Percentiles rank a stretch among this genome's conserved stretches.
Conservation (phyloP, 2,113 vertebrate species). For the Macroglossus sobrinus region DNA sequence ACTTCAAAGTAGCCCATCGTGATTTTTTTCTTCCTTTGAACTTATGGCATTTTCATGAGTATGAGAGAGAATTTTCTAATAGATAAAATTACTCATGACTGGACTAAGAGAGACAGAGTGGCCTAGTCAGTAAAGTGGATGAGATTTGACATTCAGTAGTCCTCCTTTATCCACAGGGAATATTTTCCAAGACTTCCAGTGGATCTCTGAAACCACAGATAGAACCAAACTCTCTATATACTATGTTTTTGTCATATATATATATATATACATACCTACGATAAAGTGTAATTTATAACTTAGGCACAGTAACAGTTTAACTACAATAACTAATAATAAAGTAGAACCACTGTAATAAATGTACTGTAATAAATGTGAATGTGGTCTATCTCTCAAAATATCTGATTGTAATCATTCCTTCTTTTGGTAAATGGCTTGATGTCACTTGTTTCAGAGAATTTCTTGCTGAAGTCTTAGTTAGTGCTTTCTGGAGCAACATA, state of each 20-base stretch:
- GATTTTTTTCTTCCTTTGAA: background rate
- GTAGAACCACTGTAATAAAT: background rate
- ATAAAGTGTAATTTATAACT: background rate
- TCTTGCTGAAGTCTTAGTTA: background rate
- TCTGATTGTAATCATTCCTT: background rate
- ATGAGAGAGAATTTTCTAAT: background rate
- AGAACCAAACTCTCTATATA: background rate
- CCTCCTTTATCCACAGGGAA: background rate
- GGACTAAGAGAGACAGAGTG: background rate
- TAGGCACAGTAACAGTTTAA: background rate
- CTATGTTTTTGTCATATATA: background rate
- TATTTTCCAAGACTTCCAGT: background rate
- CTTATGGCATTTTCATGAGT: background rate
- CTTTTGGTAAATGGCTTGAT: background rate
- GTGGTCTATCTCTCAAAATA: background rate
- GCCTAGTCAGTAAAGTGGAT: background rate
- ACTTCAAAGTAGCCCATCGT: background rate
- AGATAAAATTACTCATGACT: background rate
- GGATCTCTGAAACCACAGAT: background rate
- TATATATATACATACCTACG: background rate
- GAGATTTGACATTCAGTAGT: background rate
- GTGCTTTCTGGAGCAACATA: background rate
- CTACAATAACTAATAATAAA: background rate
- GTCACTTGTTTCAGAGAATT: background rate
- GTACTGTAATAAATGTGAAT: background rate